Base-by-base conservation (phyloP, 2,888 invertebrate species). In the Drosophila kokeensis region DNA sequence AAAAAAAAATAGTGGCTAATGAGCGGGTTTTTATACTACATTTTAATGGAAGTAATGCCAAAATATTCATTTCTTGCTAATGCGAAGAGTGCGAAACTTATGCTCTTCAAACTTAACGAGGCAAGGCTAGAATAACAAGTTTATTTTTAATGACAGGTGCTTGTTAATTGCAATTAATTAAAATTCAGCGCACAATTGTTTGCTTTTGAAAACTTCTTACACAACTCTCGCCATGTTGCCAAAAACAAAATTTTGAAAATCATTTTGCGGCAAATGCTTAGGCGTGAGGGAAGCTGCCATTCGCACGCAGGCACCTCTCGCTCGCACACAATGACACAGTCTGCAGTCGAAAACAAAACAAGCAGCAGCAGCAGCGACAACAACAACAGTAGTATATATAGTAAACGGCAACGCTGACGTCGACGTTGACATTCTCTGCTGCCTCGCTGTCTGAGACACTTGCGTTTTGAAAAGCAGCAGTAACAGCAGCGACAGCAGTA, bases 251-350 rank as follows among this genome's bases (percentile, higher is more conserved):
- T 53, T 64, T 70, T 76, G 34, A 60, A 75, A 79, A 76, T 81
- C 73, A 85, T 88, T 81, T 64, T 67, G 70, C 61, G 66, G 55
- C 70, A 73, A 83, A 73, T 69, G 76, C 76, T 62, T 80, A 61
- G 68, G 80, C 32, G 69, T 81, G 69, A 82, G 82, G 32, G 32
- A 82, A 66, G 67, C 69, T 87, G 89, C 76, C 89, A 89, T 59
- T 69, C 70, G 76, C 85, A 85, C 65, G 69, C 73, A 65, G 21
- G 34, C 67, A 32, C 30, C 45, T 54, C 48, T 34, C 45, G 27
- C 50, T 48, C 40, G 50, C n/a, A 29, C 45, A 34, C 38, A 30
- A 45, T 21, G 48, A 13, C 29, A 53, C 54, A 40, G 64, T 54
- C 24, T 55, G 42, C 63, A 68, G 50, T 59, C 52, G 54, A 71